Evolutionary conservation across 2,113 vertebrate genomes (phyloP).

Genomic region (Sapayoa aenigma): DNA sequence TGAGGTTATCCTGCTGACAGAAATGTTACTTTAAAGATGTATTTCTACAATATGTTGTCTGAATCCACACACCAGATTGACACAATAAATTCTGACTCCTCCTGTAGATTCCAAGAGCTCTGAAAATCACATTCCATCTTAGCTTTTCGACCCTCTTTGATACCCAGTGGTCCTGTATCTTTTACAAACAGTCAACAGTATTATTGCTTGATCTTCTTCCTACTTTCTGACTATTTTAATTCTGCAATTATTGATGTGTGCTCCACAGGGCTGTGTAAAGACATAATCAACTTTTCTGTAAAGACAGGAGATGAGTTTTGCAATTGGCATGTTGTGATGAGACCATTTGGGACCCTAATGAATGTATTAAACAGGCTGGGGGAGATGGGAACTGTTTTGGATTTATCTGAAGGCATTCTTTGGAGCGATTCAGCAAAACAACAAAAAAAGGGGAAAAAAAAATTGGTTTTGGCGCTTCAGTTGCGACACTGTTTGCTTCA

Average conservation of each 20-base stretch:
- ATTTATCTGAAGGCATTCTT: not conserved
- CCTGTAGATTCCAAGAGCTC: not conserved
- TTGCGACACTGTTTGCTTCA: not conserved
- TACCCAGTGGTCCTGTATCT: not conserved
- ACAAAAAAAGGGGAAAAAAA: not conserved
- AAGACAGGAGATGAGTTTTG: not conserved
- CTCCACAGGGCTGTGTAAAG: not conserved
- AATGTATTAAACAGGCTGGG: not conserved
- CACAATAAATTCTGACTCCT: not conserved
- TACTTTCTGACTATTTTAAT: not conserved
- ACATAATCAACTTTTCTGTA: not conserved
- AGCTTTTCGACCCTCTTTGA: not conserved
- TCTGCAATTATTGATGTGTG: not conserved
- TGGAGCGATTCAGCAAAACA: not conserved
- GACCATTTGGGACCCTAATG: not conserved
- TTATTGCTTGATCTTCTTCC: not conserved
- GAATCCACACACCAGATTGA: not conserved
- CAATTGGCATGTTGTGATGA: not conserved
- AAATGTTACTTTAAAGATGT: not conserved
- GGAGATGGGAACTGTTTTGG: not conserved
- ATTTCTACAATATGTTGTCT: not conserved
- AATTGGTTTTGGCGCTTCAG: not conserved
- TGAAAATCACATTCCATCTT: not conserved
- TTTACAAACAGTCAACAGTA: not conserved
- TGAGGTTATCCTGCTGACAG: not conserved